phyloP scores from a whole-genome alignment of 2,113 vertebrate species.

The Talpa occidentalis region DNA sequence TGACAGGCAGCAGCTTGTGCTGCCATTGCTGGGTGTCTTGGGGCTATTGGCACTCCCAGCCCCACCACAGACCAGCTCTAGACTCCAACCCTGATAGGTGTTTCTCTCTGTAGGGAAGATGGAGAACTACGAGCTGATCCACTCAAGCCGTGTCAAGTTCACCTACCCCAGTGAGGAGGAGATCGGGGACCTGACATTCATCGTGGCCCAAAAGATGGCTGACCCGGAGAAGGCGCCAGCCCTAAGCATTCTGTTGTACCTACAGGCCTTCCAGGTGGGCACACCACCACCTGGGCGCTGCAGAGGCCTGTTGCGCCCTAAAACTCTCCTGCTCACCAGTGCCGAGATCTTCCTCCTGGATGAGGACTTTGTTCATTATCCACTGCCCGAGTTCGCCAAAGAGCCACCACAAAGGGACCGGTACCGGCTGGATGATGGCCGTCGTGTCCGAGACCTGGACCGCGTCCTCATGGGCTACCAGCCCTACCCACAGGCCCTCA shows the following conservation, averaged over 20 bases:
- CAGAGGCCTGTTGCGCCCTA: slow-evolving; percentile 88
- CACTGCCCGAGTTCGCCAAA: slow-evolving; percentile 96
- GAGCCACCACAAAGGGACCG: slow-evolving; percentile 95
- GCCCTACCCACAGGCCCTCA: slow-evolving; percentile 96
- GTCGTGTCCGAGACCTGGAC: slow-evolving; percentile 95
- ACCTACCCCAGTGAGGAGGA: slow-evolving; percentile 98
- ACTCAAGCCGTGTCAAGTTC: slow-evolving; percentile 97
- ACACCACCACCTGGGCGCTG: slow-evolving; percentile 53
- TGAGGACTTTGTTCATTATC: slow-evolving; percentile 97
- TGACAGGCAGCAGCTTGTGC: background rate
- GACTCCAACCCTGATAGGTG: background rate
- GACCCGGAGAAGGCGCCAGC: slow-evolving; percentile 83
- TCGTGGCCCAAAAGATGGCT: slow-evolving; percentile 93
- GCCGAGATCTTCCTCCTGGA: slow-evolving; percentile 95
- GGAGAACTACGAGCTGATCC: slow-evolving; percentile 98
- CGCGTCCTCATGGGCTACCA: slow-evolving; percentile 97
- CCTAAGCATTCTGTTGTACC: slow-evolving; percentile 95
- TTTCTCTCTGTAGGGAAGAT: slow-evolving; percentile 92
- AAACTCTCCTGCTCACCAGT: slow-evolving; percentile 95
- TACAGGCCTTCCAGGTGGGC: slow-evolving; percentile 95
- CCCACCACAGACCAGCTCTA: background rate
- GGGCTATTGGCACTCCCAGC: background rate
- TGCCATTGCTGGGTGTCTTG: background rate
- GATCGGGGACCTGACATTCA: slow-evolving; percentile 97
- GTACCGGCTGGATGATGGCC: slow-evolving; percentile 93